These are phyloP conservation scores for Melanerpes formicivorus DNA, from an alignment of 2,113 vertebrate species.

Conservation along the genomic window DNA sequence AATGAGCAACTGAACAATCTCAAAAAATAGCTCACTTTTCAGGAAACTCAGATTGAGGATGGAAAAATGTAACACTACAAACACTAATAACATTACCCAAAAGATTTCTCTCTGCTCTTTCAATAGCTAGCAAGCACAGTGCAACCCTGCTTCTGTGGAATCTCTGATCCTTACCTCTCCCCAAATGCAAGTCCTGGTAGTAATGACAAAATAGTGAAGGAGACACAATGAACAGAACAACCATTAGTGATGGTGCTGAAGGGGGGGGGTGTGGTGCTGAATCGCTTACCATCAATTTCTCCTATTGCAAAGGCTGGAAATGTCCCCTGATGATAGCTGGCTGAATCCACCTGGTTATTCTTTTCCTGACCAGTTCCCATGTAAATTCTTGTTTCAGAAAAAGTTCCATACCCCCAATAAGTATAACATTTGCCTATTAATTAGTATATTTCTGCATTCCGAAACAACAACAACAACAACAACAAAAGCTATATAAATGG, in stretches of 20 bases:
- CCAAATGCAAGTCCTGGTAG: neutral
- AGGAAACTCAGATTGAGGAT: neutral
- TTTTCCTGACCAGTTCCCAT: neutral
- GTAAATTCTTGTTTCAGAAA: neutral
- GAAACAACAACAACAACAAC: neutral
- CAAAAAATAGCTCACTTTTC: neutral
- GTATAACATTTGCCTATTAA: neutral
- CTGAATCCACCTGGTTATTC: neutral
- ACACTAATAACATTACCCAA: neutral
- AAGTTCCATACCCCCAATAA: neutral
- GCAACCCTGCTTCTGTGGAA: neutral
- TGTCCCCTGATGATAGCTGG: neutral
- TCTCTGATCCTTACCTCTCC: neutral
- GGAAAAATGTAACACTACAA: neutral
- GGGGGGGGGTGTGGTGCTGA: neutral
- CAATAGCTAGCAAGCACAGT: fast-evolving
- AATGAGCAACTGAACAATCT: neutral
- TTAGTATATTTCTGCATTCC: neutral
- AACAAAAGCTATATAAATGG: neutral
- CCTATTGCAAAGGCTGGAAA: neutral
- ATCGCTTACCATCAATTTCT: neutral
- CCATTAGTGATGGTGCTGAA: neutral
- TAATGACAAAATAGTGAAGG: neutral
- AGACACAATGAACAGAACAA: neutral
- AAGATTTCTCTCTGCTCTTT: neutral